These are phyloP conservation scores for Gallinago stenura DNA, from an alignment of 2,797 vertebrate species.

Conservation along the genomic window DNA sequence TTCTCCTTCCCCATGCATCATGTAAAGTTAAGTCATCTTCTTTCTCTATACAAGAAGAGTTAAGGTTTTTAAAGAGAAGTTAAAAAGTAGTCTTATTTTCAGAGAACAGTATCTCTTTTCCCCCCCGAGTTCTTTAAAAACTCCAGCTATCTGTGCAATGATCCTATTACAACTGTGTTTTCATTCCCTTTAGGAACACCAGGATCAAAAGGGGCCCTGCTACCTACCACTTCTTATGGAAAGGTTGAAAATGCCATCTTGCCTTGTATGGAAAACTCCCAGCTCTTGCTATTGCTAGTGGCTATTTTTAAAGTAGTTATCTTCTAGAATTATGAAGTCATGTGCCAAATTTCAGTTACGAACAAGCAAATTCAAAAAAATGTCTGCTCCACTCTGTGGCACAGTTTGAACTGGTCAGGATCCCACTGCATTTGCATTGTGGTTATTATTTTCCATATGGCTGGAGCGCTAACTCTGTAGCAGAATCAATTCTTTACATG, in stretches of 20 bases:
- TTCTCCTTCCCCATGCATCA: background rate
- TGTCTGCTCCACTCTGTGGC: background rate
- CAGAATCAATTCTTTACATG: background rate
- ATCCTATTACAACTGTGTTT: background rate
- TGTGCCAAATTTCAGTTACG: background rate
- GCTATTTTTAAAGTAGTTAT: background rate
- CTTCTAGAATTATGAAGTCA: background rate
- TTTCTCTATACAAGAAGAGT: background rate
- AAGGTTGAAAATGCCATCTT: conserved; percentile 16
- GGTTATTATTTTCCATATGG: background rate
- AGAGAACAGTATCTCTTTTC: background rate
- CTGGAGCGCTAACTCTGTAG: background rate
- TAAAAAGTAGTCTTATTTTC: background rate
- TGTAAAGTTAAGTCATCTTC: background rate
- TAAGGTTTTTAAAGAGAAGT: background rate
- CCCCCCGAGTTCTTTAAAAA: background rate
- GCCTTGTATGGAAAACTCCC: background rate
- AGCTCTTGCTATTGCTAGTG: background rate
- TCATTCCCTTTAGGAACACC: background rate
- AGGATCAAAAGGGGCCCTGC: background rate
- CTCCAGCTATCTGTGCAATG: background rate
- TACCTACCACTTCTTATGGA: background rate
- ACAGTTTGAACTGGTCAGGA: background rate
- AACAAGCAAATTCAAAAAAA: background rate
- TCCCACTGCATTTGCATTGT: background rate